A percentile compares a stretch with the other conserved stretches of the same genome.
phyloP scores from a whole-genome alignment of 2,113 vertebrate species.

The Thermophis baileyi region DNA sequence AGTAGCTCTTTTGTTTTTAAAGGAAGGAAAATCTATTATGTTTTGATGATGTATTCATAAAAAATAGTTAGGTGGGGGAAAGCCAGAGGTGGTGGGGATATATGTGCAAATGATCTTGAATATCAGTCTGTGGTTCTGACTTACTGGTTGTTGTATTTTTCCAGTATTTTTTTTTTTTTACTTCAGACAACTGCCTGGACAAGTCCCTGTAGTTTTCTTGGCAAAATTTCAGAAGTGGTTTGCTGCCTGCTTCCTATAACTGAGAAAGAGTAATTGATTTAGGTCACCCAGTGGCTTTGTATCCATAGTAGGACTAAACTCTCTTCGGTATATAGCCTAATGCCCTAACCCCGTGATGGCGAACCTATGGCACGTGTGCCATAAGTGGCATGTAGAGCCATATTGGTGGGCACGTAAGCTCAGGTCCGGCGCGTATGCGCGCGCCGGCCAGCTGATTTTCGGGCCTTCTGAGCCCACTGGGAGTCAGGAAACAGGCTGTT shows the following conservation, averaged over 20 bases:
- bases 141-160: neutral
- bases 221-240: neutral
- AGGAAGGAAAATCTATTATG: constrained; percentile 42
- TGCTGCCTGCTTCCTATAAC: neutral
- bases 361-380: too few relatives aligned
- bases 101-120: neutral
- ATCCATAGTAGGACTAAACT: neutral
- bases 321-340: neutral
- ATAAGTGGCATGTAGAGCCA: too few relatives aligned
- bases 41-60: constrained; percentile 39
- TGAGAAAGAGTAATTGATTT: neutral
- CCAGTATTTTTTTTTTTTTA: neutral
- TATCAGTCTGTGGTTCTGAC: neutral
- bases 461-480: too few relatives aligned
- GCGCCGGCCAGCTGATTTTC: too few relatives aligned
- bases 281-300: neutral
- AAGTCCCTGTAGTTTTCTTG: neutral
- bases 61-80: constrained; percentile 30
- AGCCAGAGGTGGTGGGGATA: neutral
- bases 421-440: too few relatives aligned
- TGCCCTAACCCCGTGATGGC: too few relatives aligned
- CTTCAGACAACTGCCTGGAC: neutral
- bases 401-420: too few relatives aligned
- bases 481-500: too few relatives aligned
- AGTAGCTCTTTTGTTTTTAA: constrained; percentile 34